Evolutionary conservation across 1,140 invertebrate species (phyloP).

Genomic region (Achatina immaculata): DNA sequence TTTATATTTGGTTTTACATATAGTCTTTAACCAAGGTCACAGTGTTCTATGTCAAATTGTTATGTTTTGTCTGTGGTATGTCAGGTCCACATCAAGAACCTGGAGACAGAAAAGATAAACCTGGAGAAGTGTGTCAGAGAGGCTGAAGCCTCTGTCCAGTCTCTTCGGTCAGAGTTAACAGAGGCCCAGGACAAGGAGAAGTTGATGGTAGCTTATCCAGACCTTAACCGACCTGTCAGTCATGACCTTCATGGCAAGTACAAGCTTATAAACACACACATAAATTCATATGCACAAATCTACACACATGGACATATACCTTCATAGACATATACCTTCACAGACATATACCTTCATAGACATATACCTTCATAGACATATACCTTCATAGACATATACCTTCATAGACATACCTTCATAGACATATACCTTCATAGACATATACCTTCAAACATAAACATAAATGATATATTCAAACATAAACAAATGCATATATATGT

Average conservation of each 20-base stretch:
- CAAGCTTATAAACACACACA: neutral
- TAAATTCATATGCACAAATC: neutral
- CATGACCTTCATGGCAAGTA: slow-evolving; percentile 14
- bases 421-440: no score
- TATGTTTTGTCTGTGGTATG: neutral
- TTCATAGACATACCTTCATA: no score
- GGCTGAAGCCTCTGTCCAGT: slow-evolving; percentile 48
- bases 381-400: no score
- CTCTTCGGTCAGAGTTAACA: slow-evolving; percentile 52
- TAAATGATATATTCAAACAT: no score
- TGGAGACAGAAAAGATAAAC: slow-evolving; percentile 55
- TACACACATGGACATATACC: no score
- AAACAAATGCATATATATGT: no score
- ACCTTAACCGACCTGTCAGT: slow-evolving; percentile 56
- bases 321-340: no score
- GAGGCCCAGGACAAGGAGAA: slow-evolving; percentile 61
- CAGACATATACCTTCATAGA: no score
- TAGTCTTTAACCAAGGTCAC: no score
- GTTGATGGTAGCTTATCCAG: slow-evolving; percentile 68
- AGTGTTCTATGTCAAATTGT: neutral
- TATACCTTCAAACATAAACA: no score
- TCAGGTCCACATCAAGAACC: slow-evolving; percentile 55
- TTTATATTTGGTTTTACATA: no score
- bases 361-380: no score
- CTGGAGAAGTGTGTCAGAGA: slow-evolving; percentile 55